Percentiles rank a stretch among this genome's conserved stretches.
phyloP scores from a whole-genome alignment of 2,888 invertebrate genomes.

The Petrophora chlorosata region DNA sequence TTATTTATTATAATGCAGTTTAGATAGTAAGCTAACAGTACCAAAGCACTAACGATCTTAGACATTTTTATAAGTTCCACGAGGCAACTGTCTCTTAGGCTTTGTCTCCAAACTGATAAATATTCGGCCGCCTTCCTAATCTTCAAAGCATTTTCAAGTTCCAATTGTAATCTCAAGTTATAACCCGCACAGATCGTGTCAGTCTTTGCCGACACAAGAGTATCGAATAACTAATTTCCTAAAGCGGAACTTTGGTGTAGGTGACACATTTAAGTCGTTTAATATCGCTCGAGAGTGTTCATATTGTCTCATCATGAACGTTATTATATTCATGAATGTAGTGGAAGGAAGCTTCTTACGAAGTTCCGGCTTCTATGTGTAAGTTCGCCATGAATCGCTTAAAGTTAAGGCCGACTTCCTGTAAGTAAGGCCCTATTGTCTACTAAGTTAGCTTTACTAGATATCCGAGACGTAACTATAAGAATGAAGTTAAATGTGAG shows the following conservation, averaged over 20 bases:
- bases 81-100: too few species aligned
- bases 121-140: too few species aligned
- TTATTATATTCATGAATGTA: neutral
- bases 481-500: slow-evolving; percentile 14
- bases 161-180: too few species aligned
- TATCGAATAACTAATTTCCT: neutral
- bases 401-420: slow-evolving; percentile 6
- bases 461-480: neutral
- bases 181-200: too few species aligned
- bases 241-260: neutral
- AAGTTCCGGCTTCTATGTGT: neutral
- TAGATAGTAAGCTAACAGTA: too few species aligned
- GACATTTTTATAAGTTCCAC: too few species aligned
- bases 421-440: slow-evolving; percentile 1
- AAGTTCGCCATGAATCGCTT: slow-evolving; percentile 2
- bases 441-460: neutral
- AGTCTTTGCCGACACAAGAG: slow-evolving; percentile 3
- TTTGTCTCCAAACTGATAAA: too few species aligned
- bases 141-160: too few species aligned
- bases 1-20: too few species aligned
- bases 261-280: neutral
- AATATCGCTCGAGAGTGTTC: neutral
- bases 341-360: neutral
- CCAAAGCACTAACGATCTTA: too few species aligned
- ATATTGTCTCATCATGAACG: neutral